Percentiles rank a stretch among this genome's conserved stretches.
Evolutionary conservation across 2,888 invertebrate species (phyloP).

Genomic region (Atrina japonica): DNA sequence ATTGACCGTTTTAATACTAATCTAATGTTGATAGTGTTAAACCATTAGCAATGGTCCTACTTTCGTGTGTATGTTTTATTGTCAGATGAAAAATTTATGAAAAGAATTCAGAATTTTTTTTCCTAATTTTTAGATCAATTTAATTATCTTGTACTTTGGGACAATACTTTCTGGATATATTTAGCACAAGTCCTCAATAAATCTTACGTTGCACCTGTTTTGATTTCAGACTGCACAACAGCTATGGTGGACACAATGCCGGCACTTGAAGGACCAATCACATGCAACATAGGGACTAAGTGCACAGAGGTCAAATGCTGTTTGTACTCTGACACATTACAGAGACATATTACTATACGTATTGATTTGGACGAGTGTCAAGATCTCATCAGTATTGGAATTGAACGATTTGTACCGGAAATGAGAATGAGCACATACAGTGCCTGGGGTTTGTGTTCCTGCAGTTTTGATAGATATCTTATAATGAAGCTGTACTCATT

Average conservation of each 20-base stretch:
- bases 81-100: no score
- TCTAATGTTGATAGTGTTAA: no score
- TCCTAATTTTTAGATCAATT: no score
- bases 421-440: slow-evolving; percentile 18
- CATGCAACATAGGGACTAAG: slow-evolving; percentile 24
- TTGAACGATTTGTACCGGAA: slow-evolving; percentile 6
- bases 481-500: neutral
- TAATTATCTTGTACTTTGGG: no score
- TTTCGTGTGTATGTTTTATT: no score
- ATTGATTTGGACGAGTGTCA: slow-evolving; percentile 1
- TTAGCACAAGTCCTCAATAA: no score
- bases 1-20: no score
- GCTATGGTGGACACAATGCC: neutral
- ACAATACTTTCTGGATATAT: no score
- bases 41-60: no score
- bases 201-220: no score
- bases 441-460: slow-evolving; percentile 3
- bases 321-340: slow-evolving; percentile 28
- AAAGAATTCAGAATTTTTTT: no score
- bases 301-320: slow-evolving; percentile 50
- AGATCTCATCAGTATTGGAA: neutral
- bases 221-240: slow-evolving; percentile 15
- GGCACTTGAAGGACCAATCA: slow-evolving; percentile 4
- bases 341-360: slow-evolving; percentile 1
- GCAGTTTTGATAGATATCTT: no score